A percentile compares a stretch with the other conserved stretches of the same genome.
Evolutionary conservation across 2,797 vertebrate genomes (phyloP).

Genomic region (Sebastes cheni): DNA sequence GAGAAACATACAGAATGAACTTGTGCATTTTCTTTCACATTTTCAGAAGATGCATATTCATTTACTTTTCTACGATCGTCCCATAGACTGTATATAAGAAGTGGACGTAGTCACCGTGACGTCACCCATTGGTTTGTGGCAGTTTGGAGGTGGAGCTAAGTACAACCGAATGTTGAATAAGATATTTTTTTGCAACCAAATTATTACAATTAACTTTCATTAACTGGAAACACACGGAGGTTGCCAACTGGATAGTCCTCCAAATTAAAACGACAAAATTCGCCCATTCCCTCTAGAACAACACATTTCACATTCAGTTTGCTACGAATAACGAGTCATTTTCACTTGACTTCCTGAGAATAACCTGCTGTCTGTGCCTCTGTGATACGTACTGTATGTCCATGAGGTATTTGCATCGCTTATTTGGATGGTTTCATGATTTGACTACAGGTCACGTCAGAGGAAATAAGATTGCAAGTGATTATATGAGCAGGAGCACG

Average conservation of each 20-base stretch:
- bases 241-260: no score
- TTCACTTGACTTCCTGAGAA: neutral
- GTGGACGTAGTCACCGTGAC: no score
- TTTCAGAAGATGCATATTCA: neutral
- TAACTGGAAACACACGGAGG: no score
- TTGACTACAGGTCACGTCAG: neutral
- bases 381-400: neutral
- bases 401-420: slow-evolving; percentile 8
- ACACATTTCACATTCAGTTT: neutral
- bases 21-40: neutral
- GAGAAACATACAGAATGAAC: neutral
- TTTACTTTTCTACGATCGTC: neutral
- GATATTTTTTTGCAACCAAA: no score
- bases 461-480: neutral
- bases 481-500: neutral
- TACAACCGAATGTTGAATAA: no score
- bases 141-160: no score
- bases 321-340: neutral
- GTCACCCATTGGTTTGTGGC: no score
- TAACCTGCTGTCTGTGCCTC: neutral
- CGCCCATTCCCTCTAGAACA: neutral
- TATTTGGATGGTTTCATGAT: neutral
- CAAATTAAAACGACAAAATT: neutral
- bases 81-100: no score
- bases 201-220: no score